A percentile compares a stretch with the other conserved stretches of the same genome.
phyloP scores from a whole-genome alignment of 2,888 invertebrate genomes.

The Scelioninae gen. 2 region DNA sequence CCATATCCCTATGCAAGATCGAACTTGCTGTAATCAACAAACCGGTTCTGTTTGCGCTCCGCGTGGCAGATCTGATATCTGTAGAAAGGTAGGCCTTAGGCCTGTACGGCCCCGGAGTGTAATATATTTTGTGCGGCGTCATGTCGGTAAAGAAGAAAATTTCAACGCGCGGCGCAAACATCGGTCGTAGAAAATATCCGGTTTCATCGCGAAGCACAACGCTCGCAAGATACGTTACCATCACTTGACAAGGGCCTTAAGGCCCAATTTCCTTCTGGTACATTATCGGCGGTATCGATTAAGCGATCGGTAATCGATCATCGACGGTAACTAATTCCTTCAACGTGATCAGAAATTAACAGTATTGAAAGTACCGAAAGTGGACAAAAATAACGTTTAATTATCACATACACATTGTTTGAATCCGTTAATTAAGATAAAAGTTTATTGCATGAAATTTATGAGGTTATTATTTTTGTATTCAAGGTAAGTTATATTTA shows the following conservation, averaged over 20 bases:
- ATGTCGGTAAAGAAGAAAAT: constrained; percentile 49
- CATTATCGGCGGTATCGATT: constrained; percentile 20
- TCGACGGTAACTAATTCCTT: too few species aligned
- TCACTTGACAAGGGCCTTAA: constrained; percentile 19
- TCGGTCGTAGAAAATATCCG: constrained; percentile 10
- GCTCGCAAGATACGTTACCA: constrained; percentile 42
- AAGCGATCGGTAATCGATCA: not conserved
- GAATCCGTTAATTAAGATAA: too few species aligned
- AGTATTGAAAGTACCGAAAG: too few species aligned
- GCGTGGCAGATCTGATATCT: constrained; percentile 27
- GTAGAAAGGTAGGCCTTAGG: constrained; percentile 27
- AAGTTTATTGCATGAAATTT: too few species aligned
- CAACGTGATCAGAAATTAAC: too few species aligned
- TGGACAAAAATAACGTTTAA: too few species aligned
- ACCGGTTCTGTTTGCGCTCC: constrained; percentile 51
- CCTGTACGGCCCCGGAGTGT: constrained; percentile 9
- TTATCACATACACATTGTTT: too few species aligned
- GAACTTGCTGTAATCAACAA: constrained; percentile 45
- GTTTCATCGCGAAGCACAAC: constrained; percentile 5
- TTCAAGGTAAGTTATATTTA: too few species aligned
- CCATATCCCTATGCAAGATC: constrained; percentile 64
- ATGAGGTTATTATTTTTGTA: too few species aligned
- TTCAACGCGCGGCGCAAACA: not conserved
- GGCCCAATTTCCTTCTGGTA: constrained; percentile 8
- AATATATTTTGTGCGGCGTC: constrained; percentile 14